Evolutionary conservation across 2,888 invertebrate species (phyloP), one percentile per base, ranked within the genome.

Genomic region (Elgonia sp.): DNA sequence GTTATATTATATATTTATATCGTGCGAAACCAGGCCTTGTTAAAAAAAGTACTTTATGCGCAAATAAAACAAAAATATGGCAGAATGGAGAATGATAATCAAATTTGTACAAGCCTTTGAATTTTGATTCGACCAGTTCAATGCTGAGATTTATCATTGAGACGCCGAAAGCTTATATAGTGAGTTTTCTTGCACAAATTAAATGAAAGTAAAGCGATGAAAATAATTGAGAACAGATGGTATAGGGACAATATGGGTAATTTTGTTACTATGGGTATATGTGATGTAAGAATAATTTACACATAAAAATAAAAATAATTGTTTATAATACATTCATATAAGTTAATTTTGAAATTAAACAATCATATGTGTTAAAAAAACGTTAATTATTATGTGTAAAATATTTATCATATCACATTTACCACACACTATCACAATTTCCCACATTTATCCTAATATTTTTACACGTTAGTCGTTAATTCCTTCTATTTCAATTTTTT

Each of bases 401-500:
- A 29, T 29, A 29, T 29, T 29, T 29, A 3, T 29, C 29, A 29
- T 29, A 3, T 1, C 29, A 29, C 5, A 29, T 29, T 29, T 29
- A 29, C 3, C 1, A 1, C 29, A 29, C 5, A 29, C 29, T 29
- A 29, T 29, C 29, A 3, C 29, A 29, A 29, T 29, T 29, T 3
- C 29, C 5, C 29, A 29, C 29, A 29, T 29, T 29, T 1, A 29
- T 29, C 29, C 5, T 29, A 29, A 57, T 85, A 85, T 85, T 85
- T 85, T 85, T 81, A 90, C 91, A 92, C 91, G 91, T 91, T 90
- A 91, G 89, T 79, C 42, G 85, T 67, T 80, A 77, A 53, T 83
- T 83, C 73, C 55, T 29, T 57, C 4, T 21, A 81, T 8, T 37
- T 81, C 16, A 12, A 60, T 53, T 63, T 82, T 73, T 55, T 10